Base-by-base conservation (phyloP, 2,888 invertebrate genomes). In the Hypomecis atomaria region DNA sequence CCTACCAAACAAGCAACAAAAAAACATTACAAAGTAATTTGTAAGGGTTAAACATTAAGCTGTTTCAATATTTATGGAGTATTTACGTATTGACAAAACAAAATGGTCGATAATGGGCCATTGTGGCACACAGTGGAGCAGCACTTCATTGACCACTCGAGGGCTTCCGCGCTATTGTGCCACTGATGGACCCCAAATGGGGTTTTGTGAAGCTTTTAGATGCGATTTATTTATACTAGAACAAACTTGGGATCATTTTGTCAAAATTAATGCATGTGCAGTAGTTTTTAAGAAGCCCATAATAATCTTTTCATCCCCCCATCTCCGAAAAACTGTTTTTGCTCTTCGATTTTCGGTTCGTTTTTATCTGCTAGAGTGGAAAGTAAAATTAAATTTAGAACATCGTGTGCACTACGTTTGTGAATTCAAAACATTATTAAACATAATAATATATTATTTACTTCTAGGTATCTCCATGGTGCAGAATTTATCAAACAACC, bases 21-120 rank as follows among this genome's bases (percentile, higher is more conserved):
- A n/a, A 58, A 65, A 62, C 8, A 33, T 44, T 11, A 65, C 61
- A 66, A 71, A 45, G 40, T 58, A 66, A 66, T 74, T 78, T 79
- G 78, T 80, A 82, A 83, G 82, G 81, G 83, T 83, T 83, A 81
- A 78, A 72, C 67, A 71, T 71, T 79, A 85, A 87, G 88, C 86
- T 85, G 86, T 88, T 90, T 84, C 88, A 90, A 90, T 89, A 90
- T 88, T 90, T 88, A 88, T 83, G 85, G 73, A 84, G 80, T 86
- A 86, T 89, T 88, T 89, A 83, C 80, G 83, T 87, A 87, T 89
- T 90, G 88, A 85, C 89, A 86, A 90, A 91, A 90, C 88, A 89
- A 83, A 84, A 85, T 86, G 74, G 74, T 66, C 64, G 71, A 89
- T 88, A 90, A 89, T 88, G 73, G 84, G 69, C 65, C 60, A 83